A percentile compares a stretch with the other conserved stretches of the same genome.
These are phyloP conservation scores for Shinisaurus crocodilurus DNA, from an alignment of 2,113 vertebrate species.

Conservation along the genomic window DNA sequence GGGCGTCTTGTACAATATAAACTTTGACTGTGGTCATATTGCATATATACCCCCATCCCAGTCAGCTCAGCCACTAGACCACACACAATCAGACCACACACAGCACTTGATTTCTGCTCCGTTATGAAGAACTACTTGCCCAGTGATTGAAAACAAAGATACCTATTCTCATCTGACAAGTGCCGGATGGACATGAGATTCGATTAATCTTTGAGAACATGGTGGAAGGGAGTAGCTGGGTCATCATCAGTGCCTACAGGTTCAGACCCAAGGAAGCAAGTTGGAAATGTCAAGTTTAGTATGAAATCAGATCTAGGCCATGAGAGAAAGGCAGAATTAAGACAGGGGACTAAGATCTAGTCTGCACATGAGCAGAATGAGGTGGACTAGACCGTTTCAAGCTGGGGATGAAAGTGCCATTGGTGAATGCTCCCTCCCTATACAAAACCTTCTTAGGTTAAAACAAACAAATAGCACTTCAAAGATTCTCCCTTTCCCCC, in stretches of 20 bases:
- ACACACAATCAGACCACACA: slow-evolving; percentile 26
- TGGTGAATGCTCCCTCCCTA: not conserved
- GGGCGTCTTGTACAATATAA: slow-evolving; percentile 31
- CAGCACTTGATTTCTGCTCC: not conserved
- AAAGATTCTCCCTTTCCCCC: not conserved
- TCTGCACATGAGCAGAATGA: not conserved
- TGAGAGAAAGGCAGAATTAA: not conserved
- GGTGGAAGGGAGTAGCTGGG: not conserved
- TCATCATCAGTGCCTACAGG: not conserved
- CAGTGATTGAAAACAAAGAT: not conserved
- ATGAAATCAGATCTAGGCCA: not conserved
- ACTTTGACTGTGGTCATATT: not conserved
- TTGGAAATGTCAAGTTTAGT: not conserved
- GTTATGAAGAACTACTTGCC: not conserved
- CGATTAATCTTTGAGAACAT: not conserved
- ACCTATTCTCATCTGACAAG: not conserved
- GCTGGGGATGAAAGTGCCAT: not conserved
- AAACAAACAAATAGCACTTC: not conserved
- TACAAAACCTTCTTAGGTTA: not conserved
- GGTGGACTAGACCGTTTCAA: not conserved
- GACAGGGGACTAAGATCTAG: not conserved
- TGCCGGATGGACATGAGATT: not conserved
- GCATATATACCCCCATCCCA: not conserved
- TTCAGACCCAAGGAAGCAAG: not conserved
- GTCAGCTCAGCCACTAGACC: not conserved